Percentiles rank a stretch among this genome's conserved stretches.
Conservation (phyloP, 1,140 invertebrate genomes). For the Pristionchus pacificus region DNA sequence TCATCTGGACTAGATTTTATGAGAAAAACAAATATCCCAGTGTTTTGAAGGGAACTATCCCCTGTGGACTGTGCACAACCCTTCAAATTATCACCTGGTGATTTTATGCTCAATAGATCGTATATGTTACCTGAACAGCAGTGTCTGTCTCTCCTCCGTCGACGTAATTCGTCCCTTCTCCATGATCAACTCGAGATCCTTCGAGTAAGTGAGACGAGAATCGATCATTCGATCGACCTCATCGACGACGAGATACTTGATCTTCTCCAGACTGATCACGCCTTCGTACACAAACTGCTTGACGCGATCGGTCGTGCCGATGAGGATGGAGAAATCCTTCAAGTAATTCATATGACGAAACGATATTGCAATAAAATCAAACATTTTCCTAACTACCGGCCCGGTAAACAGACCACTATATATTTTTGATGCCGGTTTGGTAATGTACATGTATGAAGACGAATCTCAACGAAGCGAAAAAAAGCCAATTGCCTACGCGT, state of each 20-base stretch:
- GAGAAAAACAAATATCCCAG: no score
- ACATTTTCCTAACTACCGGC: no score
- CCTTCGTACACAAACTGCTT: conserved; percentile 77
- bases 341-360: conserved; percentile 11
- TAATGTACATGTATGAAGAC: no score
- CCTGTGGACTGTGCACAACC: no score
- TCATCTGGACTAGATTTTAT: no score
- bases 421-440: no score
- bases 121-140: conserved; percentile 61
- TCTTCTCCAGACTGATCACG: conserved; percentile 52
- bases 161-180: conserved; percentile 31
- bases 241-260: conserved; percentile 81
- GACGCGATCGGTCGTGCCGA: conserved; percentile 86
- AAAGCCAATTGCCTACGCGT: no score
- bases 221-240: conserved; percentile 97
- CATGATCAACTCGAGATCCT: conserved; percentile 33
- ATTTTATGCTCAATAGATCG: no score
- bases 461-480: no score
- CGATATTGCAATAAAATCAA: background rate
- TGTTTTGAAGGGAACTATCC: no score
- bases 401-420: no score
- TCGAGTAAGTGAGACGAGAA: conserved; percentile 45
- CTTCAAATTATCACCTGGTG: no score
- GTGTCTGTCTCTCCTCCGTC: conserved; percentile 60
- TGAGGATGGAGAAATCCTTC: conserved; percentile 80